These are phyloP conservation scores for Exephanes ischioxanthus DNA, from an alignment of 2,888 invertebrate genomes.

Conservation along the genomic window DNA sequence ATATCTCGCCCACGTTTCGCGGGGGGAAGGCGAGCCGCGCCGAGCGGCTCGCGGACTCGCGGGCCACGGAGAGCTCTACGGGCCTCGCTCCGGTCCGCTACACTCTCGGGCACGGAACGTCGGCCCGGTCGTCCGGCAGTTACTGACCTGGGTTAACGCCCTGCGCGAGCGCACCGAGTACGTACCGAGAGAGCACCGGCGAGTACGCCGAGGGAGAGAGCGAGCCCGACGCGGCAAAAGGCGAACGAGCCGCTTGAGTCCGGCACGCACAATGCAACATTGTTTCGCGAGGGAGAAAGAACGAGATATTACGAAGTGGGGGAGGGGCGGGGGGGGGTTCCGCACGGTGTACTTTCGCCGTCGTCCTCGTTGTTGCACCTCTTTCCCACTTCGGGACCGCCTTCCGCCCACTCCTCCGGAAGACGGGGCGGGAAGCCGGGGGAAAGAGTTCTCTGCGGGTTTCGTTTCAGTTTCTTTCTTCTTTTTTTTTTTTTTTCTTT, in stretches of 20 bases:
- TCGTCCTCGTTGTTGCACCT: slow-evolving; percentile 63
- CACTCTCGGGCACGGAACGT: slow-evolving; percentile 52
- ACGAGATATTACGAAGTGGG: background rate
- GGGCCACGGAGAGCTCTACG: slow-evolving; percentile 32
- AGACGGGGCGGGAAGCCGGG: slow-evolving; percentile 30
- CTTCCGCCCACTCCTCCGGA: slow-evolving; percentile 60
- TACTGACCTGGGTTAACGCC: slow-evolving; percentile 82
- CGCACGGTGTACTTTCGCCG: slow-evolving; percentile 75
- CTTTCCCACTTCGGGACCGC: slow-evolving; percentile 49
- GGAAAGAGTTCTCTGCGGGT: background rate
- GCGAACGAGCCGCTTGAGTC: slow-evolving; percentile 44
- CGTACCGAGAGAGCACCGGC: slow-evolving; percentile 48
- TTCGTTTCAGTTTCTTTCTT: slow-evolving; percentile 3
- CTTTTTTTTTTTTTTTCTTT: slow-evolving; percentile 25
- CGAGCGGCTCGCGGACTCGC: slow-evolving; percentile 5
- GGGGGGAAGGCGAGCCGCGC: background rate
- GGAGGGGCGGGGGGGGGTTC: slow-evolving; percentile 56
- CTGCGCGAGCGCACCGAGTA: slow-evolving; percentile 64
- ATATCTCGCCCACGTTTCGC: slow-evolving; percentile 25
- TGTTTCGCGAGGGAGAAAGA: slow-evolving; percentile 70
- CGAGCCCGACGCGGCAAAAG: slow-evolving; percentile 45
- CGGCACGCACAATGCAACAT: slow-evolving; percentile 77
- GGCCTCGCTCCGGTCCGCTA: slow-evolving; percentile 60
- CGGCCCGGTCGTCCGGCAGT: slow-evolving; percentile 71
- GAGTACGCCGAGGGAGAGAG: slow-evolving; percentile 8